phyloP scores from a whole-genome alignment of 1,140 invertebrate genomes.

The Drosophila melanogaster region Release_6_plus_ISO1_MT NT_037436.4:4145501-4146000 shows the following conservation, averaged over 20 bases:
- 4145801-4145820: constrained; percentile 85
- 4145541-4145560: constrained; percentile 19
- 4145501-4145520: constrained; percentile 46
- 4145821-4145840: constrained; percentile 70
- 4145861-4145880: not conserved
- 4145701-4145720: constrained; percentile 47
- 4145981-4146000: constrained; percentile 30
- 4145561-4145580: constrained; percentile 51
- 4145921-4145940: not conserved
- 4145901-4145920: not conserved
- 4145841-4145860: constrained; percentile 17
- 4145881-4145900: constrained; percentile 14
- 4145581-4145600: constrained; percentile 17
- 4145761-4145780: constrained; percentile 88
- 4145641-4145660: constrained; percentile 33
- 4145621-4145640: constrained; percentile 20
- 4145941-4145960: constrained; percentile 16
- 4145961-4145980: constrained; percentile 36
- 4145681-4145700: not conserved
- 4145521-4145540: constrained; percentile 56
- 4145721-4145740: constrained; percentile 85
- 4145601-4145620: constrained; percentile 29
- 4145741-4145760: constrained; percentile 89
- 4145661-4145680: not conserved
- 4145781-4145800: constrained; percentile 90